phyloP scores from a whole-genome alignment of 2,797 vertebrate species.

The Xiphophorus birchmanni region DNA sequence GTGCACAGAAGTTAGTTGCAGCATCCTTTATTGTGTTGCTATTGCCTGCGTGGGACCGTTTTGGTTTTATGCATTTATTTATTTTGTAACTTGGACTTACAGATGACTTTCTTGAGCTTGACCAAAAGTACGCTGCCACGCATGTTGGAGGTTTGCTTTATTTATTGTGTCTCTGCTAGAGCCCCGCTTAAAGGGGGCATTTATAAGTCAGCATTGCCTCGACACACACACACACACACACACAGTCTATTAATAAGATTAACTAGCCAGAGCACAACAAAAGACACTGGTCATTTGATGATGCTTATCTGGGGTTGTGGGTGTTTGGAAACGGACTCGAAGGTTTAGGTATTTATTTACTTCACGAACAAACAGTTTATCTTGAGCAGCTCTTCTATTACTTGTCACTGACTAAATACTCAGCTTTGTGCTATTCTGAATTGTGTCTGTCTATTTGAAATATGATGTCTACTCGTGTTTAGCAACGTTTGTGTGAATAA shows the following conservation, averaged over 20 bases:
- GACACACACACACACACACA: conserved; percentile 31
- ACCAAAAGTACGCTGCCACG: conserved; percentile 74
- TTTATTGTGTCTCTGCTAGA: conserved; percentile 79
- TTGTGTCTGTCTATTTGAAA: conserved; percentile 88
- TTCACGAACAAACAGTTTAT: conserved; percentile 64
- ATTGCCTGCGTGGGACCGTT: conserved; percentile 75
- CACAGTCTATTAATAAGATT: conserved; percentile 30
- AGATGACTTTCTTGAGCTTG: conserved; percentile 72
- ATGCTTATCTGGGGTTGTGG: conserved; percentile 73
- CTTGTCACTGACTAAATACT: conserved; percentile 85
- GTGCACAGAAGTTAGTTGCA: conserved; percentile 69
- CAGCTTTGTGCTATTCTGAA: conserved; percentile 88
- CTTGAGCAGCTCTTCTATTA: conserved; percentile 78
- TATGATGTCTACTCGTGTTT: conserved; percentile 93
- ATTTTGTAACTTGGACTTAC: conserved; percentile 77
- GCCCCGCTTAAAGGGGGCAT: conserved; percentile 50
- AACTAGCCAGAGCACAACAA: conserved; percentile 74
- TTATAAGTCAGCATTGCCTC: conserved; percentile 50
- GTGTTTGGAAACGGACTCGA: conserved; percentile 68
- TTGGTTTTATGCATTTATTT: conserved; percentile 83
- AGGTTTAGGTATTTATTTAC: conserved; percentile 71
- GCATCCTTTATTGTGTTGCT: conserved; percentile 73
- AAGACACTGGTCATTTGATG: conserved; percentile 70
- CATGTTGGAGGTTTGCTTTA: conserved; percentile 69
- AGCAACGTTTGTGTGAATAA: conserved; percentile 91